Conservation (phyloP, 2,113 vertebrate species). For the Oxyura jamaicensis region DNA sequence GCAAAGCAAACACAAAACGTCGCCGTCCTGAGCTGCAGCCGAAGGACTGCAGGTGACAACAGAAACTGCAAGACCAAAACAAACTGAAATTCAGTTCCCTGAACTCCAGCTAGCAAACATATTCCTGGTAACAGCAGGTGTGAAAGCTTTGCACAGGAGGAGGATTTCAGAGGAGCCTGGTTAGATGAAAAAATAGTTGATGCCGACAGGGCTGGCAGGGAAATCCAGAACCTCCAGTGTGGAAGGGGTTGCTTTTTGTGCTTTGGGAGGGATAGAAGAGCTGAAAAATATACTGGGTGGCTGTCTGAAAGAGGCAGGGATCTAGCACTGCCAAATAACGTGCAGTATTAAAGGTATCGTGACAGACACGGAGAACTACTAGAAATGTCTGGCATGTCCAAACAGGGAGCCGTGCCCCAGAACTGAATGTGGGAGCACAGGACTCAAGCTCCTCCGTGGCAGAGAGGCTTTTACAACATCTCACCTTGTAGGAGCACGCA, state of each 20-base stretch:
- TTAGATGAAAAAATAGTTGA: background rate
- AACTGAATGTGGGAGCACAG: background rate
- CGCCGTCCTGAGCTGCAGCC: accelerated
- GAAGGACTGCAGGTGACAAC: background rate
- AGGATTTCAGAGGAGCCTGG: background rate
- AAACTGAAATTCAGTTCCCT: background rate
- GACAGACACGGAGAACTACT: background rate
- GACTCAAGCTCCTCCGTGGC: accelerated
- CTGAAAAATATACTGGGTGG: background rate
- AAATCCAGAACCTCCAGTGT: background rate
- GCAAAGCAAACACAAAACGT: background rate
- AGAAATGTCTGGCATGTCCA: accelerated
- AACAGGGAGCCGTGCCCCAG: accelerated
- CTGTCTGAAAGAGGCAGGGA: background rate
- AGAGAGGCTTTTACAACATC: accelerated
- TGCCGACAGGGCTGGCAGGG: background rate
- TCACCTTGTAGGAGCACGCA: background rate
- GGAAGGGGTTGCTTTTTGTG: too few species aligned
- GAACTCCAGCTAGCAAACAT: background rate
- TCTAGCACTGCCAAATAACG: background rate
- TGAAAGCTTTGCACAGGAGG: background rate
- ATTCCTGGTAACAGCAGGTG: background rate
- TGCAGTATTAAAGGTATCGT: accelerated
- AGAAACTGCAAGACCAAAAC: background rate
- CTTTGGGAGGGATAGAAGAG: background rate